Base-by-base conservation (phyloP, 2,888 invertebrate species). In the Steinernema scapterisci region DNA sequence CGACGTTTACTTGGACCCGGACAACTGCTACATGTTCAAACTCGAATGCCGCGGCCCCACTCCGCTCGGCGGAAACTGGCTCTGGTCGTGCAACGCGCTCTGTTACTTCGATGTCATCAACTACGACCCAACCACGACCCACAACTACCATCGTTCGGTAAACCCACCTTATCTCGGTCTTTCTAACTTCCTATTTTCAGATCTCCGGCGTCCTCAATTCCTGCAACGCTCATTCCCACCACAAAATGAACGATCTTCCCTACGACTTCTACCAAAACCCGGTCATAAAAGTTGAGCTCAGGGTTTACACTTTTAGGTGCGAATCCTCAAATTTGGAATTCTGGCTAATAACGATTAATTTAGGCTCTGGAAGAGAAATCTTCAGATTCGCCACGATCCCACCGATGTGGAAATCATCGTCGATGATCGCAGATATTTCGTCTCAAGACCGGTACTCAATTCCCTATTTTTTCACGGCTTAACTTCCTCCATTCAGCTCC, bases 21-120 rank as follows among this genome's bases (percentile, higher is more conserved):
- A 54, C 54, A 21, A 5, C 21, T 23, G 2, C 54, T 54, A 54
- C 54, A 13, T 54, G 21, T 54, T 54, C 54, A 2, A 13, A 2
- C 5, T 54, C 21, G 54, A 54, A 11, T 54, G 54, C 25, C 54
- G 54, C 21, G 54, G 54, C 16, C 54, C 54, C 2, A 21, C 54
- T 54, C 54, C 54, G 1, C 5, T 13, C 3, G 5, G 19, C 19
- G 54, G 54, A 11, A 54, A 54, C 25, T 54, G 54, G 54, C 54
- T 54, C 19, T 54, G 54, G 54, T 54, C 54, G 21, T 54, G 54
- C 54, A 54, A 54, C 25, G 54, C 54, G 21, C 54, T 54, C 23
- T 54, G 54, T 21, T 25, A 21, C 21, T 54, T 54, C 54, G 54
- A 54, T 13, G 48, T 48, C 23, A 25, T 54, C 54, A 54, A 23